Base-by-base conservation (phyloP, 2,888 invertebrate species). In the Nomada lathburiana region DNA sequence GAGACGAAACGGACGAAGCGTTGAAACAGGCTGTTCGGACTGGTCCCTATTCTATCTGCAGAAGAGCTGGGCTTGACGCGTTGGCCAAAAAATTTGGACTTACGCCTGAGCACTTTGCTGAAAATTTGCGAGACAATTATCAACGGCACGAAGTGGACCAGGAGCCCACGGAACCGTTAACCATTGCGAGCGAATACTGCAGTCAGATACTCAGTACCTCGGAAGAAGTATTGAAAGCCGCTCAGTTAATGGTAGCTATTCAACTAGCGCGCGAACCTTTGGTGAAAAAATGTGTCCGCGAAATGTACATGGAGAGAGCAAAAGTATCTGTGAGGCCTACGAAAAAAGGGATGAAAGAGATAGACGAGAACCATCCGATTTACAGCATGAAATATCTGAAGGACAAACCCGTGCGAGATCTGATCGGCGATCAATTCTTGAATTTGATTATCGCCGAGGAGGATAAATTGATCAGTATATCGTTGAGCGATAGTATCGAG, bases 61-160 rank as follows among this genome's bases (percentile, higher is more conserved):
- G 97, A 69, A 97, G 97, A 93, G 97, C 98, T 0, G 98, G 98
- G 26, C 95, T 98, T 16, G 97, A 96, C 90, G 96, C 97, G 0
- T 95, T 99, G 59, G 98, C 98, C 2, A 97, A 97, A 92, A 97
- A 97, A 92, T 99, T 99, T 94, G 99, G 99, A 81, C 94, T 99
- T 68, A 96, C 97, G 0, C 98, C 99, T 0, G 98, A 98, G 92
- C 97, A 99, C 94, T 99, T 98, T 93, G 98, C 98, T 0, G 99
- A 99, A 94, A 99, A 99, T 94, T 95, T 99, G 10, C 96, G 98
- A 0, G 99, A 99, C 92, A 98, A 98, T 93, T 99, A 99, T 94
- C 98, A 98, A 93, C 95, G 98, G 9, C 98, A 98, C 93, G 99
- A 99, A 91, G 98, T 99, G 1, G 98, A 98, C 67, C 99, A 99